A percentile compares a stretch with the other conserved stretches of the same genome.
Conservation (phyloP, 1,140 invertebrate species). For the Ceratina calcarata region DNA sequence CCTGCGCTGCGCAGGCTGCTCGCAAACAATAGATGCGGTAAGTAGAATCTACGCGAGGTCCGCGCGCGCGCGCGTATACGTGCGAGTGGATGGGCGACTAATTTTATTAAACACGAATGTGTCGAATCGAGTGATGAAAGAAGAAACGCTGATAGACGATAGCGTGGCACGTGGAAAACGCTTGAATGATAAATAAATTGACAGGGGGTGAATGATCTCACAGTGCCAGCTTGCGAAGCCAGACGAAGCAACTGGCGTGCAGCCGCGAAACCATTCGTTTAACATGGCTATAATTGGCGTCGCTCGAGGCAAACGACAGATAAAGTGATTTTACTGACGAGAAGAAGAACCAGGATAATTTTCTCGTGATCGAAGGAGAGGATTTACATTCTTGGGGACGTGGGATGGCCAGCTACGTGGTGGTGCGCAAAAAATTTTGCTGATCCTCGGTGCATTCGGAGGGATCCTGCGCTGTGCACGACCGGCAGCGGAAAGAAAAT, state of each 20-base stretch:
- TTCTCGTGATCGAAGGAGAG: too few relatives aligned
- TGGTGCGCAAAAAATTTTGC: constrained; percentile 63
- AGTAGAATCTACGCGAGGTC: constrained; percentile 34
- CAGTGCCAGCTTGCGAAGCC: too few relatives aligned
- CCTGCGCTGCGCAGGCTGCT: constrained; percentile 55
- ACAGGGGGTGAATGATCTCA: not conserved
- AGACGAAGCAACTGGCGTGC: not conserved
- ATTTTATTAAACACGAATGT: constrained; percentile 39
- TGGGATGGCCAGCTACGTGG: constrained; percentile 56
- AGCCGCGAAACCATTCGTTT: not conserved
- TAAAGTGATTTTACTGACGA: too few relatives aligned
- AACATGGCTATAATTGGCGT: constrained; percentile 70
- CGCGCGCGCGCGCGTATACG: constrained; percentile 9
- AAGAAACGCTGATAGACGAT: not conserved
- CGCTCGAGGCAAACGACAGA: not conserved
- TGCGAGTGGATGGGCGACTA: constrained; percentile 23
- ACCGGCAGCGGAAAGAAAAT: constrained; percentile 45
- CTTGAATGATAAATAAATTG: not conserved
- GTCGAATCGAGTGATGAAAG: not conserved
- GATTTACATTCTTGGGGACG: not conserved
- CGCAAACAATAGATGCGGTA: constrained; percentile 60
- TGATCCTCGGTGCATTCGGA: constrained; percentile 43
- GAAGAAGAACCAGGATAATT: too few relatives aligned
- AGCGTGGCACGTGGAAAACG: not conserved
- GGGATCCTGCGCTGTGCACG: constrained; percentile 56